These are phyloP conservation scores for Drosophila kepulauana DNA, from an alignment of 1,140 invertebrate species.

Conservation along the genomic window DNA sequence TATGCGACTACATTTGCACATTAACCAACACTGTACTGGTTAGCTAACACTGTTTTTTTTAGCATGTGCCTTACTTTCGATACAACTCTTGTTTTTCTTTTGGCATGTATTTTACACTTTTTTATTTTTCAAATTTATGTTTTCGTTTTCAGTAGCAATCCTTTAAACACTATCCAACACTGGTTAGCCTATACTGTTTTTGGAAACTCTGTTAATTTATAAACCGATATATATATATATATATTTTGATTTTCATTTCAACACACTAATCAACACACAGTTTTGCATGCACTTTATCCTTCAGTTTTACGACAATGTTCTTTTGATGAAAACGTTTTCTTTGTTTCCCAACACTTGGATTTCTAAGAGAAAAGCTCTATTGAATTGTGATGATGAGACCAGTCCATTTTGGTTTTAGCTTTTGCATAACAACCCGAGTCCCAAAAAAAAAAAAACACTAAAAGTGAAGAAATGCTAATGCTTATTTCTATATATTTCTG, in stretches of 20 bases:
- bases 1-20: neutral
- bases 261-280: neutral
- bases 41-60: neutral
- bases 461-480: too few species aligned
- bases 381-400: neutral
- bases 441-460: neutral
- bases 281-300: constrained; percentile 7
- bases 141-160: constrained; percentile 1
- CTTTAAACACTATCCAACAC: constrained; percentile 14
- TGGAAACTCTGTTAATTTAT: too few species aligned
- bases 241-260: too few species aligned
- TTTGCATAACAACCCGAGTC: constrained; percentile 33
- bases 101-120: constrained; percentile 2
- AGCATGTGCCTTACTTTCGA: neutral
- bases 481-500: neutral
- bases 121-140: neutral
- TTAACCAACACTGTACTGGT: neutral
- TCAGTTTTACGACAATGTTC: neutral
- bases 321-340: neutral
- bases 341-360: constrained; percentile 12
- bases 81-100: constrained; percentile 21
- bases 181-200: constrained; percentile 16
- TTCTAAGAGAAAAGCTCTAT: constrained; percentile 12
- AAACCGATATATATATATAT: too few species aligned
- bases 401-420: constrained; percentile 39